These are phyloP conservation scores for Carassius gibelio DNA, from an alignment of 2,113 vertebrate species.

Conservation along the genomic window DNA sequence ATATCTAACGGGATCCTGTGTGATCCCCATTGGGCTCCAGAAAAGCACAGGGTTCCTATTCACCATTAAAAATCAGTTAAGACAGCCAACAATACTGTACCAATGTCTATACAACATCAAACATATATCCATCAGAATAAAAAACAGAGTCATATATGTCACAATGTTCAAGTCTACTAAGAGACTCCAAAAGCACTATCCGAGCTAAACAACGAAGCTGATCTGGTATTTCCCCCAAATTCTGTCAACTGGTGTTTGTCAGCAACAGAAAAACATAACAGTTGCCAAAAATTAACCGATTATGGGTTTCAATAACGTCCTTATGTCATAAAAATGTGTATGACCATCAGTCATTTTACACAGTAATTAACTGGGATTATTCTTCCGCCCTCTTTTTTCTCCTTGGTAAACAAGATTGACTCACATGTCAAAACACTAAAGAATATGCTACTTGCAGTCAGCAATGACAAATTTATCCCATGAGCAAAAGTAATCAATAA, in stretches of 20 bases:
- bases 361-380: background rate
- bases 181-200: background rate
- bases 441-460: background rate
- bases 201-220: background rate
- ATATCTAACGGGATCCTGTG: conserved; percentile 12
- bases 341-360: conserved; percentile 1
- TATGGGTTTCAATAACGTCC: background rate
- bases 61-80: conserved; percentile 33
- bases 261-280: background rate
- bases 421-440: background rate
- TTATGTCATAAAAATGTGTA: background rate
- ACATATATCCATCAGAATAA: background rate
- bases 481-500: background rate
- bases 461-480: background rate
- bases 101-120: background rate
- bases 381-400: background rate
- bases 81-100: background rate
- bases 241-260: background rate
- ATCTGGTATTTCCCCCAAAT: background rate
- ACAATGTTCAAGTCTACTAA: background rate
- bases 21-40: background rate
- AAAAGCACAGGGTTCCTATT: background rate
- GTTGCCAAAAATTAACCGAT: background rate
- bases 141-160: background rate
- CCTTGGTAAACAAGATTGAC: background rate